phyloP scores from a whole-genome alignment of 2,888 invertebrate species.

The Macrosiphum euphorbiae region DNA sequence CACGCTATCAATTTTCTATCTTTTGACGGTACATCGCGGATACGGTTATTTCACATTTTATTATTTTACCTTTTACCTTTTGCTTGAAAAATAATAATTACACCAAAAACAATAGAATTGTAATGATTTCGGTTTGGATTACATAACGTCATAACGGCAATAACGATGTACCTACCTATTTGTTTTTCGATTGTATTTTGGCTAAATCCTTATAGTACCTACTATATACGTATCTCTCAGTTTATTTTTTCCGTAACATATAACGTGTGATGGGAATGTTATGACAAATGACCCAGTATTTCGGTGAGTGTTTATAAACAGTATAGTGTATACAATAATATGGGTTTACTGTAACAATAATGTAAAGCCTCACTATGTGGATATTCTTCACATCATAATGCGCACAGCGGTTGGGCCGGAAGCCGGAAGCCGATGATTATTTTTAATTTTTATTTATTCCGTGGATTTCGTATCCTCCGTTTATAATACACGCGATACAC shows the following conservation, averaged over 20 bases:
- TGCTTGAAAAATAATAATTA: neutral
- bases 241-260: neutral
- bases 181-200: neutral
- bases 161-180: neutral
- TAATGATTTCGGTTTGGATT: neutral
- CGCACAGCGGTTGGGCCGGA: neutral
- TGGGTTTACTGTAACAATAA: neutral
- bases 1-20: too few species aligned
- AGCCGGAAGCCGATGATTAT: slow-evolving; percentile 10
- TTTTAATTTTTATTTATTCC: slow-evolving; percentile 30
- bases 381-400: neutral
- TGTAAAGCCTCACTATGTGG: neutral
- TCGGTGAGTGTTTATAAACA: neutral
- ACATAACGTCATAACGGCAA: neutral
- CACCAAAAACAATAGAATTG: neutral
- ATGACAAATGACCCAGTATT: neutral
- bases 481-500: neutral
- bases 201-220: neutral
- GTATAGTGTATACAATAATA: neutral
- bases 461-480: neutral
- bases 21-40: neutral
- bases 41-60: neutral
- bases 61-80: neutral
- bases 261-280: neutral
- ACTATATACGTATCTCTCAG: neutral